These are phyloP conservation scores for Rhombomys opimus DNA, from an alignment of 2,113 vertebrate genomes.

Conservation along the genomic window DNA sequence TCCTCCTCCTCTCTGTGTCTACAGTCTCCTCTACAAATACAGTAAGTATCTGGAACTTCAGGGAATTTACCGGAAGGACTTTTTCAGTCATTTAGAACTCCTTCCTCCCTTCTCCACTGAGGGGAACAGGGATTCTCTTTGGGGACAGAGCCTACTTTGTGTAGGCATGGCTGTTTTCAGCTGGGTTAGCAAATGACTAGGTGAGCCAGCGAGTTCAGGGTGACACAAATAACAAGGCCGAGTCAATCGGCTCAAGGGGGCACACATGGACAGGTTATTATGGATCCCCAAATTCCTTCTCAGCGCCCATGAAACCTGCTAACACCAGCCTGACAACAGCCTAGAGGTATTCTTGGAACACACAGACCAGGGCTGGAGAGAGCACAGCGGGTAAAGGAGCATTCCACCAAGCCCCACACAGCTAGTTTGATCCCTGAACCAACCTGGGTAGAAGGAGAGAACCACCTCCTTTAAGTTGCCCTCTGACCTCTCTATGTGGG, in stretches of 20 bases:
- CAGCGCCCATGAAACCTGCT: neutral
- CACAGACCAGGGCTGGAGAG: neutral
- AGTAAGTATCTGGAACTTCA: neutral
- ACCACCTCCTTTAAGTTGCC: neutral
- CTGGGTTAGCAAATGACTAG: neutral
- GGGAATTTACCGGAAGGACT: accelerated
- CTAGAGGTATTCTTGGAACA: neutral
- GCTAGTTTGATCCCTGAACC: neutral
- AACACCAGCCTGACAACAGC: neutral
- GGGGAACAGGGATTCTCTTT: neutral
- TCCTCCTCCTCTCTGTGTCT: too few relatives aligned
- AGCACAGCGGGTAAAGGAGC: neutral
- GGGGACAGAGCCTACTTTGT: too few relatives aligned
- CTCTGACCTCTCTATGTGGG: neutral
- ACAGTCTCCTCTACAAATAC: neutral
- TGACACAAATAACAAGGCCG: too few relatives aligned
- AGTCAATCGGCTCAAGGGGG: neutral
- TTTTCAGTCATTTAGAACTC: neutral
- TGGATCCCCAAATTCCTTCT: too few relatives aligned
- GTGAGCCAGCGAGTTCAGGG: neutral
- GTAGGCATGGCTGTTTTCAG: too few relatives aligned
- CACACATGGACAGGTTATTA: neutral
- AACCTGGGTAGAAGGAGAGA: neutral
- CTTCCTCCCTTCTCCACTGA: neutral
- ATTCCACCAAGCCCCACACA: neutral